Evolutionary conservation across 2,888 invertebrate genomes (phyloP).

Genomic region (Napeogenes inachia): DNA sequence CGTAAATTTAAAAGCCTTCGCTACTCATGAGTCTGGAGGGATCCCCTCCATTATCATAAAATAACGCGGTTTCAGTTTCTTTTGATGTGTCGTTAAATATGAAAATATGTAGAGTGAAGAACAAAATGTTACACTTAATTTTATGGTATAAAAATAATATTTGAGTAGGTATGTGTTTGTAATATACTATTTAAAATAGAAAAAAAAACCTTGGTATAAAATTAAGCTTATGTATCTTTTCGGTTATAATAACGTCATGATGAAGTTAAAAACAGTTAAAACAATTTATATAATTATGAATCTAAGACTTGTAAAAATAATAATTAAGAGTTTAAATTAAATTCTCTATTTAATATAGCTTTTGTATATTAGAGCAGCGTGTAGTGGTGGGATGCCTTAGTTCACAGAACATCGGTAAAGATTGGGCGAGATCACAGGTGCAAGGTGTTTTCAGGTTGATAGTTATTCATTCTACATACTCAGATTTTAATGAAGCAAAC

Average conservation of each 20-base stretch:
- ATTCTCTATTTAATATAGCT: background rate
- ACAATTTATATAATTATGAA: too few relatives aligned
- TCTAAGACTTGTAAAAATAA: slow-evolving; percentile 19
- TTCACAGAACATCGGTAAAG: background rate
- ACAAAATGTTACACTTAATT: slow-evolving; percentile 35
- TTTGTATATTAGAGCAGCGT: background rate
- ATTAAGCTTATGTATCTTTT: too few relatives aligned
- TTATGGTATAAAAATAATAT: slow-evolving; percentile 31
- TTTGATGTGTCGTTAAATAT: slow-evolving; percentile 72
- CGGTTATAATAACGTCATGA: too few relatives aligned
- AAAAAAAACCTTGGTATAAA: too few relatives aligned
- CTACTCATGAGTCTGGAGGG: slow-evolving; percentile 55
- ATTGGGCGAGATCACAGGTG: slow-evolving; percentile 1
- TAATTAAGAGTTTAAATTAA: slow-evolving; percentile 6
- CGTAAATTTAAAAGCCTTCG: slow-evolving; percentile 73
- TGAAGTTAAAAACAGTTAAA: too few relatives aligned
- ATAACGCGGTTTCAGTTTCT: slow-evolving; percentile 73
- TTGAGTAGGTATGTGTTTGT: slow-evolving; percentile 5
- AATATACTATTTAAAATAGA: too few relatives aligned
- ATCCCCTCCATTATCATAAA: slow-evolving; percentile 73
- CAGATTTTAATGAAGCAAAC: background rate
- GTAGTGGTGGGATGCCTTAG: background rate
- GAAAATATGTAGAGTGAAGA: slow-evolving; percentile 53
- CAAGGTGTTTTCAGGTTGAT: slow-evolving; percentile 1
- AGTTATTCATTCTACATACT: background rate